phyloP scores from a whole-genome alignment of 1,140 invertebrate genomes.

The Harlomillsia oculata region DNA sequence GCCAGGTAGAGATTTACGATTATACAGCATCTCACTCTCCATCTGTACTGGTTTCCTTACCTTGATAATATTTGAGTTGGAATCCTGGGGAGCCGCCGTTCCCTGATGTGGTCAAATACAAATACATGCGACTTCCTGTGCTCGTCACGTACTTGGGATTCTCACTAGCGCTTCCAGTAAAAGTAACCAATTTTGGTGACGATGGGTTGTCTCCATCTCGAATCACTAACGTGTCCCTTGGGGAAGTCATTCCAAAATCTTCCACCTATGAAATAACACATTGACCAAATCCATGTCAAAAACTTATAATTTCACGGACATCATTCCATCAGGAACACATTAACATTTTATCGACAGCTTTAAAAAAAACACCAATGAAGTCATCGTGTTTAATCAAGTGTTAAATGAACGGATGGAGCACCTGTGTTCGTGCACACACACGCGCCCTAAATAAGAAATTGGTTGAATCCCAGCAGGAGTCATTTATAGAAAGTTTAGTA shows the following conservation, averaged over 20 bases:
- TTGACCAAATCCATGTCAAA: neutral
- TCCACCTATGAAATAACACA: conserved; percentile 50
- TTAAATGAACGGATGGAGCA: too few species aligned
- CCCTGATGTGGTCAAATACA: conserved; percentile 84
- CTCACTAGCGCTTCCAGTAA: conserved; percentile 65
- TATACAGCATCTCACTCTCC: too few species aligned
- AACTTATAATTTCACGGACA: neutral
- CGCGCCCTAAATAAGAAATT: too few species aligned
- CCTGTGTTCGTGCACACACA: too few species aligned
- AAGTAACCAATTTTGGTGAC: conserved; percentile 64
- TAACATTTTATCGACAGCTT: neutral
- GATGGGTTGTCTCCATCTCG: conserved; percentile 80
- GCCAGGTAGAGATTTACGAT: too few species aligned
- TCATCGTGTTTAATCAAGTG: too few species aligned
- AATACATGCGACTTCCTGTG: conserved; percentile 74
- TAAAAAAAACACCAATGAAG: too few species aligned
- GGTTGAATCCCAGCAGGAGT: too few species aligned
- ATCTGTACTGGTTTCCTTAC: conserved; percentile 37
- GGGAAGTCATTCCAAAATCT: conserved; percentile 75
- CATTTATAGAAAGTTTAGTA: too few species aligned
- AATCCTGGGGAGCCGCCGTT: conserved; percentile 84
- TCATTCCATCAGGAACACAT: neutral
- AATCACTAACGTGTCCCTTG: conserved; percentile 76
- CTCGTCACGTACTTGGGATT: conserved; percentile 81
- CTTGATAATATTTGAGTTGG: conserved; percentile 76